Evolutionary conservation across 1,140 invertebrate genomes (phyloP).

Genomic region (Ceratitis capitata): DNA sequence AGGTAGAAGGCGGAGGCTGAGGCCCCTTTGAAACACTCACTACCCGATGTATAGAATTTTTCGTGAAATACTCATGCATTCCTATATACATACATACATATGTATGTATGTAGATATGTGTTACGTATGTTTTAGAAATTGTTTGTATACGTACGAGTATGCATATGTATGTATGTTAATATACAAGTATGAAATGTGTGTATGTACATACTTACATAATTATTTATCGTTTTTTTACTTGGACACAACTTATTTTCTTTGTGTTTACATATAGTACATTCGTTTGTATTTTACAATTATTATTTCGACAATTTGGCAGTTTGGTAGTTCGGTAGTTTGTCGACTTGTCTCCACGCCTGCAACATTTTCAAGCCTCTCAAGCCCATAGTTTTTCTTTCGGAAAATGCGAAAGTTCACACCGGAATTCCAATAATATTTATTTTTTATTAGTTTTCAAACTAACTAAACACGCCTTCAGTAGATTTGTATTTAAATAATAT

Average conservation of each 20-base stretch:
- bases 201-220: background rate
- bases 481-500: background rate
- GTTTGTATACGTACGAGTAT: no score
- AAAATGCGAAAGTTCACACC: background rate
- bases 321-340: background rate
- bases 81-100: background rate
- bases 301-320: background rate
- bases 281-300: no score
- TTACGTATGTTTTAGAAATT: no score
- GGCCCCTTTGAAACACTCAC: background rate
- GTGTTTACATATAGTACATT: no score
- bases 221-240: background rate
- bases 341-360: background rate
- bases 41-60: no score
- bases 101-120: background rate
- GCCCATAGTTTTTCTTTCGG: no score
- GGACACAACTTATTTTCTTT: background rate
- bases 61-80: background rate
- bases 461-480: background rate
- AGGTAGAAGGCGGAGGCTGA: background rate
- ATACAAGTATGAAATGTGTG: background rate
- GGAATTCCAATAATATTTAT: constrained; percentile 1
- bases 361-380: background rate
- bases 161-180: background rate
- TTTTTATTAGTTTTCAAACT: background rate